phyloP scores from a whole-genome alignment of 30 jellyfish, hydroid and myxozoan genomes.

The Turritopsis rubra region DNA sequence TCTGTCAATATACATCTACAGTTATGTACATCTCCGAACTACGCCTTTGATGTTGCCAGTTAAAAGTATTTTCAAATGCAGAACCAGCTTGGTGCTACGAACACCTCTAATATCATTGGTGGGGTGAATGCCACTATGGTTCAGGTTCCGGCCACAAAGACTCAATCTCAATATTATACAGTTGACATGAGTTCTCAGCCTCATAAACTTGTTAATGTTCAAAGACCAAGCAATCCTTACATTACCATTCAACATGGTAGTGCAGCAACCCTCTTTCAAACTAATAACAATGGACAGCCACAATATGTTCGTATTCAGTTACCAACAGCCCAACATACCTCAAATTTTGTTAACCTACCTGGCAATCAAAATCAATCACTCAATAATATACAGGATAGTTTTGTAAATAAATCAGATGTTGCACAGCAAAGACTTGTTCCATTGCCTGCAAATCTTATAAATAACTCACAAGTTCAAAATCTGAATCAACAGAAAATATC shows the following conservation, averaged over 20 bases:
- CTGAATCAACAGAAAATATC: conserved; percentile 4
- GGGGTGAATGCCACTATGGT: neutral
- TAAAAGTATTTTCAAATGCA: neutral
- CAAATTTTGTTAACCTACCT: conserved; percentile 11
- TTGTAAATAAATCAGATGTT: neutral
- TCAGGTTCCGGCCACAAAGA: neutral
- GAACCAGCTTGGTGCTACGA: neutral
- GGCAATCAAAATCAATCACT: conserved; percentile 5
- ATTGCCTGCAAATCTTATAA: neutral
- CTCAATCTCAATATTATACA: conserved; percentile 7
- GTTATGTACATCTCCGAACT: neutral
- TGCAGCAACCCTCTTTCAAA: neutral
- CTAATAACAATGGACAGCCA: neutral
- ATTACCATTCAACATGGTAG: conserved; percentile 19
- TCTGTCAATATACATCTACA: neutral
- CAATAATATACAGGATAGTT: neutral
- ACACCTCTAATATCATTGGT: neutral
- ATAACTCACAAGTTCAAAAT: neutral
- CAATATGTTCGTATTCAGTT: conserved; percentile 19
- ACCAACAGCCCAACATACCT: conserved; percentile 7
- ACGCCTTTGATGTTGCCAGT: neutral
- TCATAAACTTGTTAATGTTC: neutral
- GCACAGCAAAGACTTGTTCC: neutral
- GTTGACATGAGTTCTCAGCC: neutral
- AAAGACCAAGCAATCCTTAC: neutral